Percentiles rank a stretch among this genome's conserved stretches.
These are phyloP conservation scores for Hyperopisus bebe DNA, from an alignment of 2,113 vertebrate species.

Conservation along the genomic window DNA sequence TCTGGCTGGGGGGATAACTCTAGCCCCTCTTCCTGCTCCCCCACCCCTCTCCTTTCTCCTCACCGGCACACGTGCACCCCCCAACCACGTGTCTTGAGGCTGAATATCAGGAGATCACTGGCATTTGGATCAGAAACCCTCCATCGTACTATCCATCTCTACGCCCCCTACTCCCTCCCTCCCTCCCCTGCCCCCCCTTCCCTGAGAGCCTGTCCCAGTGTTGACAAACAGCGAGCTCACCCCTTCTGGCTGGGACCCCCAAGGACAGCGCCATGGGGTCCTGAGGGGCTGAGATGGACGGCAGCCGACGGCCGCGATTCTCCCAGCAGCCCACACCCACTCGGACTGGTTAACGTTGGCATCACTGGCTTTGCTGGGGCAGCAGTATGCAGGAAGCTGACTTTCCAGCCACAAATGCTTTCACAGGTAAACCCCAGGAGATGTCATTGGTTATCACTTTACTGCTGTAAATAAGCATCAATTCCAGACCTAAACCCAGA, in stretches of 20 bases:
- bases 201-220: background rate
- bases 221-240: background rate
- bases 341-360: slow-evolving; percentile 70
- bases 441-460: background rate
- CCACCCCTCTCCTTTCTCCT: slow-evolving; percentile 1
- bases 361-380: slow-evolving; percentile 64
- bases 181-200: background rate
- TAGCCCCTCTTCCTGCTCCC: background rate
- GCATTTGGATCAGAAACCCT: background rate
- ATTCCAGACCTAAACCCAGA: background rate
- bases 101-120: background rate
- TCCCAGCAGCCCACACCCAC: slow-evolving; percentile 47
- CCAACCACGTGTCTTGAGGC: slow-evolving; percentile 19
- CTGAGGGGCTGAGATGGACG: slow-evolving; percentile 65
- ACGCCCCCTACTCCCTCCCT: background rate
- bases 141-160: background rate
- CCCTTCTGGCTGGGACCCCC: slow-evolving; percentile 10
- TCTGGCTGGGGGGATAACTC: slow-evolving; percentile 67
- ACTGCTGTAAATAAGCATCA: background rate
- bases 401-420: slow-evolving; percentile 88
- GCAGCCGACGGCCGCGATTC: slow-evolving; percentile 63
- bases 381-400: slow-evolving; percentile 98
- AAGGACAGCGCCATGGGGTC: slow-evolving; percentile 58
- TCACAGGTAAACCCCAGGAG: slow-evolving; percentile 75
- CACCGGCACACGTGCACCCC: slow-evolving; percentile 10